Percentiles rank a stretch among this genome's conserved stretches.
Conservation (phyloP, 2,888 invertebrate species). For the Siphonodentalium dalli region DNA sequence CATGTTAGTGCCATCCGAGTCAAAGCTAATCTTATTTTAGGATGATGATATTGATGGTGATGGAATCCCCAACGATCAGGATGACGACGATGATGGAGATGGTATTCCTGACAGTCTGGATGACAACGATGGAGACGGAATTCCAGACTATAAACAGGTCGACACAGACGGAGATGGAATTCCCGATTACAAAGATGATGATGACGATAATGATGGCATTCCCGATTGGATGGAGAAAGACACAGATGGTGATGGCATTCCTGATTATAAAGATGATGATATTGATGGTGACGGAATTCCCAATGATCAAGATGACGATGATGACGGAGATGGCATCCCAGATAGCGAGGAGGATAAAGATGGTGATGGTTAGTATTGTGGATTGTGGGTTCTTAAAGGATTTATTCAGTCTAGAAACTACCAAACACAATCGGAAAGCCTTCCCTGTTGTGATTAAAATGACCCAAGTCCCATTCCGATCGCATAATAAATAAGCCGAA, state of each 20-base stretch:
- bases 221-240: too few species aligned
- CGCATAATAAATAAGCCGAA: too few species aligned
- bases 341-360: conserved; percentile 45
- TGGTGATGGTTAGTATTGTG: conserved; percentile 43
- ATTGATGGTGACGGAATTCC: conserved; percentile 52
- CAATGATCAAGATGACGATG: conserved; percentile 46
- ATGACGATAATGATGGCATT: conserved; percentile 44
- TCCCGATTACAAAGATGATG: conserved; percentile 44
- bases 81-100: conserved; percentile 49
- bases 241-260: too few species aligned
- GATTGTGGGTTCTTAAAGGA: too few species aligned
- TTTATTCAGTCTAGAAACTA: too few species aligned
- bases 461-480: too few species aligned
- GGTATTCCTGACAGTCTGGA: conserved; percentile 52
- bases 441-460: too few species aligned
- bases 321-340: conserved; percentile 51
- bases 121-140: conserved; percentile 43
- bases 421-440: too few species aligned
- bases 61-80: conserved; percentile 45
- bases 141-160: conserved; percentile 37
- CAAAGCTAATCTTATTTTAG: too few species aligned
- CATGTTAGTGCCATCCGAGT: too few species aligned
- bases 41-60: conserved; percentile 55
- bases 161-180: conserved; percentile 54
- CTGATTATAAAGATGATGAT: conserved; percentile 41